A percentile compares a stretch with the other conserved stretches of the same genome.
phyloP scores from a whole-genome alignment of 2,113 vertebrate genomes.

The Triplophysa dalaica region DNA sequence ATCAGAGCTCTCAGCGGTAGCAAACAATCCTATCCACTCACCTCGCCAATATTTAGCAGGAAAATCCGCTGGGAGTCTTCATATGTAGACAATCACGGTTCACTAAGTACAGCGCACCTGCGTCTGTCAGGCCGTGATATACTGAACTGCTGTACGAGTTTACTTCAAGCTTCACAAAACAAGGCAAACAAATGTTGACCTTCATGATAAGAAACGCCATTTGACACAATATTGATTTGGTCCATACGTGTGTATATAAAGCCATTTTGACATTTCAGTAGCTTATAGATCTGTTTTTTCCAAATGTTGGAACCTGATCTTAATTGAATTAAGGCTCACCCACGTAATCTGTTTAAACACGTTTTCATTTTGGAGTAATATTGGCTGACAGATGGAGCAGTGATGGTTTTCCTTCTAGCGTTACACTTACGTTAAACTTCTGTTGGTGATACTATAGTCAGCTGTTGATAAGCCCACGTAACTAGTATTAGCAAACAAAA shows the following conservation, averaged over 20 bases:
- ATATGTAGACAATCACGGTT: conserved; percentile 33
- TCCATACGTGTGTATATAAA: background rate
- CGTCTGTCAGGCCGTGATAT: conserved; percentile 23
- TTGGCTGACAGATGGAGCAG: conserved; percentile 32
- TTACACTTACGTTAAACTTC: conserved; percentile 11
- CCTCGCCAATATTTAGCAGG: conserved; percentile 3
- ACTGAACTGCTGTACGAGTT: conserved; percentile 15
- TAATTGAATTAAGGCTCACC: conserved; percentile 28
- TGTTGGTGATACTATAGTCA: background rate
- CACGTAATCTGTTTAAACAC: conserved; percentile 28
- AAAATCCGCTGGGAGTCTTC: conserved; percentile 9
- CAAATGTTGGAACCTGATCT: background rate
- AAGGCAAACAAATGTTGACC: background rate
- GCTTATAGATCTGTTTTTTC: background rate
- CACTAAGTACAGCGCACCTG: conserved; percentile 40
- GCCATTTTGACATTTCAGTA: conserved; percentile 5
- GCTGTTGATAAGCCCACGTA: conserved; percentile 5
- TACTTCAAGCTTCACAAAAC: background rate
- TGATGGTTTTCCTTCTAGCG: conserved; percentile 18
- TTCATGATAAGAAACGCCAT: background rate
- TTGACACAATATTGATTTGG: background rate
- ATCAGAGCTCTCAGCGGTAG: conserved; percentile 27
- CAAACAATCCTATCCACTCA: conserved; percentile 39
- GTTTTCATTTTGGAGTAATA: conserved; percentile 27
- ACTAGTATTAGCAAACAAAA: background rate